Evolutionary conservation across 2,888 invertebrate species (phyloP).

Genomic region (Perizoma flavofasciatum): DNA sequence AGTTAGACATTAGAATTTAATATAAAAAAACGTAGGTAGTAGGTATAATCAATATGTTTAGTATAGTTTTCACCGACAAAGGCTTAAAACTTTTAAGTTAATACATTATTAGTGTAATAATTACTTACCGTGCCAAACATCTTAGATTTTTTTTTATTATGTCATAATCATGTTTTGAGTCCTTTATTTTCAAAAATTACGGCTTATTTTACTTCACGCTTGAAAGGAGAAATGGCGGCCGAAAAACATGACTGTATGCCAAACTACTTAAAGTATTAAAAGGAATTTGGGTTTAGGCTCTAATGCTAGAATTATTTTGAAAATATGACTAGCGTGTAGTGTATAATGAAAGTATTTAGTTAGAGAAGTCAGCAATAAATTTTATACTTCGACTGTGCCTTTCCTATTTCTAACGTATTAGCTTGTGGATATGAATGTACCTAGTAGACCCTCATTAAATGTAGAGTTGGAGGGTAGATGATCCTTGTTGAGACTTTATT

Average conservation of each 20-base stretch:
- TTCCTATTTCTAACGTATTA: conserved; percentile 83
- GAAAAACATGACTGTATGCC: conserved; percentile 42
- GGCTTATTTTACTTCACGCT: conserved; percentile 45
- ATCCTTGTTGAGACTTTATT: conserved; percentile 63
- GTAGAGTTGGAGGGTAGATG: conserved; percentile 64
- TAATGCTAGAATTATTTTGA: conserved; percentile 46
- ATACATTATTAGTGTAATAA: conserved; percentile 48
- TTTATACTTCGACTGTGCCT: conserved; percentile 84
- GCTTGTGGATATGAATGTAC: conserved; percentile 71
- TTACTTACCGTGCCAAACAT: conserved; percentile 74
- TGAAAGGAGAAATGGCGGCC: conserved; percentile 35
- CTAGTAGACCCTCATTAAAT: conserved; percentile 67
- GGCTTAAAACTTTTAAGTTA: conserved; percentile 40
- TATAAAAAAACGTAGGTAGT: conserved; percentile 38
- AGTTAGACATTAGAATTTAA: conserved; percentile 56
- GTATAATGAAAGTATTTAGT: conserved; percentile 65
- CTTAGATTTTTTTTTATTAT: conserved; percentile 47
- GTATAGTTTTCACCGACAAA: conserved; percentile 43
- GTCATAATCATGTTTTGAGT: conserved; percentile 35
- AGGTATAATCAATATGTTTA: conserved; percentile 41
- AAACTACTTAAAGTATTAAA: conserved; percentile 44
- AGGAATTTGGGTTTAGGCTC: conserved; percentile 41
- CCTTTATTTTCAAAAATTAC: conserved; percentile 43
- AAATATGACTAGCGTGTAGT: conserved; percentile 47
- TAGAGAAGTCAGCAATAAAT: conserved; percentile 83